Base-by-base conservation (phyloP, 2,888 invertebrate species). In the Notodonta dromedarius region DNA sequence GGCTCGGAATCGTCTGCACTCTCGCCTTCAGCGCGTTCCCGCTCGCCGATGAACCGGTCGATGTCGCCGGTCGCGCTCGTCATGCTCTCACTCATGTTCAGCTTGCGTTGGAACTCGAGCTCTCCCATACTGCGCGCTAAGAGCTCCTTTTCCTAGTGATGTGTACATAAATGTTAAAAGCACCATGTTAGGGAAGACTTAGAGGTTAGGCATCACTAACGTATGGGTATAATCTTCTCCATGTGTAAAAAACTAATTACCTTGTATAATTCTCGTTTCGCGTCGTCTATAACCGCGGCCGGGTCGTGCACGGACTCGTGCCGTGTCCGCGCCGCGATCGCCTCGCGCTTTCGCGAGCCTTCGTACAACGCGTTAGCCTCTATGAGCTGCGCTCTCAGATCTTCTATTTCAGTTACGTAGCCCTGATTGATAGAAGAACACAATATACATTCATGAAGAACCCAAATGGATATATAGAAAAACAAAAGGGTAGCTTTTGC, bases 351-450 rank as follows among this genome's bases (percentile, higher is more conserved):
- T 11, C 92, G 80, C 56, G 86, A 89, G 52, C 87, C 89, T 59
- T 91, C 92, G 67, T 90, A 88, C 76, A 93, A 65, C 3, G 89
- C 90, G 66, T 82, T 98, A 0, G 98, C 96, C 88, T 99, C 99
- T 82, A 98, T 95, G 59, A 99, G 90, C 83, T 98, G 97, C 0
- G 98, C 97, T 79, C 97, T 94, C 11, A 99, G 90, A 73, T 98
- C 97, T 89, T 99, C 98, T 76, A 98, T 97, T 92, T 99, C 98
- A 79, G 95, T 95, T 58, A 98, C 94, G 87, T 99, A 99, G 0
- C 96, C 96, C 84, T 97, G 73, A 2, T 44, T 40, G 11, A 50
- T 11, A 5, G 7, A 8, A 35, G 8, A 8, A 53, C 13, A 46
- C n/a, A 5, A n/a, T 46, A 11, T 5, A 46, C 12, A 12, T 13